Base-by-base conservation (phyloP, 1,140 invertebrate species). In the Chrysoperla carnea region DNA sequence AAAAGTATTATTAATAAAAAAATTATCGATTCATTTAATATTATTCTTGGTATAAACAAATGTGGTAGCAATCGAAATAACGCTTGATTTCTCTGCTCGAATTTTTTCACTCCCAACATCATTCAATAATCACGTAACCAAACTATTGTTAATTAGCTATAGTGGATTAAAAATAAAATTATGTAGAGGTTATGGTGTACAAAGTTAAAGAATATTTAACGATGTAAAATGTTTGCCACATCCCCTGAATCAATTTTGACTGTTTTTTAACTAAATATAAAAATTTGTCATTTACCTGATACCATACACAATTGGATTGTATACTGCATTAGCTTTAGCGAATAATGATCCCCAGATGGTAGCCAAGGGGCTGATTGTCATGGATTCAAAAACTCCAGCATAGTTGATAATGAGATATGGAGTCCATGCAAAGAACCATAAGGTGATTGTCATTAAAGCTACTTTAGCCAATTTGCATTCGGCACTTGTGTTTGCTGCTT, bases 351-450 rank as follows among this genome's bases (percentile, higher is more conserved):
- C 78, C 78, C 81, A 84, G 51, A 84, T 84, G 28, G 77, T 81
- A 41, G 71, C 72, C 39, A 84, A 59, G 9, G 82, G 81, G 44
- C 67, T 80, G 23, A 88, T 73, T 13, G 67, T 73, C 8, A 64
- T 58, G 8, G 60, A 62, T 41, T 73, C 67, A 53, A 86, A 84
- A 36, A 87, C 74, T 3, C 81, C 84, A 43, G 75, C 65, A 52
- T 69, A 78, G 53, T 86, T 85, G 49, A 87, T 84, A 12, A 84
- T 73, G 13, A 84, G 57, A 53, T 86, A 85, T n/a, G 82, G 82
- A 11, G 81, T 84, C 82, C 82, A 86, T 4, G 84, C 84, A 62
- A 85, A 69, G 59, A 88, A 78, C 81, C 81, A 90, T 42, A 87
- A 58, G 0, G 75, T 69, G 41, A 89, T 83, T 35, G 84, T 88